phyloP scores from a whole-genome alignment of 2,113 vertebrate genomes.

The Progne subis region DNA sequence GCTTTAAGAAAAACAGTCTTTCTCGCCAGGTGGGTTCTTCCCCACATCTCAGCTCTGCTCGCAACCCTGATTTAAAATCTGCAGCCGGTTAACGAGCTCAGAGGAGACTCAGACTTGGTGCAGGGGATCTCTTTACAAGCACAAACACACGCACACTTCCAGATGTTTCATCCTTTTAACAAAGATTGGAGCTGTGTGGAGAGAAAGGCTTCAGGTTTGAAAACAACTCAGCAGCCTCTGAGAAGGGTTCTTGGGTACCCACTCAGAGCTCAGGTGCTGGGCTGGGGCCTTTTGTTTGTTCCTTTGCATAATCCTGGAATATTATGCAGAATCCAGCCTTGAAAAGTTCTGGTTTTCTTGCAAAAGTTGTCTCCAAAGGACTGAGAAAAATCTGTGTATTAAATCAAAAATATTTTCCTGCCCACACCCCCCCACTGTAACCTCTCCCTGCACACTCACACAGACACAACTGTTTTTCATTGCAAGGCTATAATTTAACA shows the following conservation, averaged over 20 bases:
- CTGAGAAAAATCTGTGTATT: neutral
- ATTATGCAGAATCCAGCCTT: constrained; percentile 15
- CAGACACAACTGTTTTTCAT: constrained; percentile 38
- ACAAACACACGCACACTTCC: neutral
- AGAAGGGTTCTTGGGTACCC: neutral
- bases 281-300: neutral
- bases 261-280: neutral
- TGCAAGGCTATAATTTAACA: constrained; percentile 73
- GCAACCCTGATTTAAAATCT: constrained; percentile 53
- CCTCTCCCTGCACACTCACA: neutral
- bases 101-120: constrained; percentile 25
- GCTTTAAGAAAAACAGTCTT: constrained; percentile 54
- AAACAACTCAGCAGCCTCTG: neutral
- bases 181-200: neutral
- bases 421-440: neutral
- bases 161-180: constrained; percentile 50
- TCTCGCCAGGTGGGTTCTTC: constrained; percentile 48
- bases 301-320: neutral
- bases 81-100: constrained; percentile 61
- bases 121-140: neutral
- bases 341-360: neutral
- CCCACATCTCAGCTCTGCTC: neutral
- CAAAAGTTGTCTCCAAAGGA: constrained; percentile 28
- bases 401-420: constrained; percentile 34
- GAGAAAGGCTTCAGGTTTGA: neutral